Evolutionary conservation across 1,140 invertebrate genomes (phyloP).

Genomic region (Conus ventricosus): DNA sequence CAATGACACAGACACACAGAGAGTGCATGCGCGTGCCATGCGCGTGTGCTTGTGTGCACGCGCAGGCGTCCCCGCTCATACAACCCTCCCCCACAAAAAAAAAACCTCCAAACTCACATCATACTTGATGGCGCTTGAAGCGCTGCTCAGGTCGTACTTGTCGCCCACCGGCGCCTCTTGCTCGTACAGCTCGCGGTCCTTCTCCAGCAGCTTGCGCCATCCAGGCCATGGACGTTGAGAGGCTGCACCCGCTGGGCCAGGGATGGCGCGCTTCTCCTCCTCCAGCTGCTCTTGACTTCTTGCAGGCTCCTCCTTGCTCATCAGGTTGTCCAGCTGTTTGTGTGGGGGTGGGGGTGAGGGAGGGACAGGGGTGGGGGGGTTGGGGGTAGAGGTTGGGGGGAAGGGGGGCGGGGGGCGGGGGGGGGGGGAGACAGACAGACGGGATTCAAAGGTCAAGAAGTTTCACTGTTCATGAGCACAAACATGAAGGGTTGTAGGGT

Average conservation of each 20-base stretch:
- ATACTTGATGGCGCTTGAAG: constrained; percentile 98
- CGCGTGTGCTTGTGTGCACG: too few relatives aligned
- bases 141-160: constrained; percentile 99
- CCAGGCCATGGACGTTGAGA: constrained; percentile 87
- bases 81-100: too few relatives aligned
- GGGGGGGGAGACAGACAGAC: background rate
- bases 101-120: constrained; percentile 90
- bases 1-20: too few relatives aligned
- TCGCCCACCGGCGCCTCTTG: constrained; percentile 96
- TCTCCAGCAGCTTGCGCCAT: constrained; percentile 88
- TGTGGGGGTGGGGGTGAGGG: too few relatives aligned
- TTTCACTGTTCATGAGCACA: background rate
- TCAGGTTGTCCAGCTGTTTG: constrained; percentile 67
- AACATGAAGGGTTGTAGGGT: too few relatives aligned
- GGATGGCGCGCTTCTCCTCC: constrained; percentile 98
- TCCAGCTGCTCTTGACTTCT: constrained; percentile 99
- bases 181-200: constrained; percentile 96
- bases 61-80: too few relatives aligned
- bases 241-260: constrained; percentile 96
- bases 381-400: background rate
- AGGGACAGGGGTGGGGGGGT: background rate
- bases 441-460: background rate
- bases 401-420: background rate
- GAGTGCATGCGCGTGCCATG: too few relatives aligned
- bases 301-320: constrained; percentile 93